Base-by-base conservation (phyloP, 2,797 vertebrate genomes). In the Bradypus variegatus region DNA sequence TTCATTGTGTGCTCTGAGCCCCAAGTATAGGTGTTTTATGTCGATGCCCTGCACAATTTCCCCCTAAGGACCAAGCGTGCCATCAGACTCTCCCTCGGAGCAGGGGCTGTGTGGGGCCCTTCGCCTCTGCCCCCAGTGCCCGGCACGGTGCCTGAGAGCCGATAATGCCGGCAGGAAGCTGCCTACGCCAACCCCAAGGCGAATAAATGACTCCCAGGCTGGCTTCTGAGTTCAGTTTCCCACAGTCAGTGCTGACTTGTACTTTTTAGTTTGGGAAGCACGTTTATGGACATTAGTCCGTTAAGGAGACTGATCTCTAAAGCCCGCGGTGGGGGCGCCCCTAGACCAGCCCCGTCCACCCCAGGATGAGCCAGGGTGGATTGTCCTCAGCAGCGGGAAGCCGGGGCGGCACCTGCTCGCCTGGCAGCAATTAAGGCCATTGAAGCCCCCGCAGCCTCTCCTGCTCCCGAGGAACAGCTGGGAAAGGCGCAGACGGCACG, bases 41-140 rank as follows among this genome's bases (percentile, higher is more conserved):
- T 3, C 2, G 13, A 31, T 3, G 0, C 18, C 5, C 58, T 1
- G 3, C 55, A 8, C 3, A 0, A 15, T 5, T 65, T 53, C 78
- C 73, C 80, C 1, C 15, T 11, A 21, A 79, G 45, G 76, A 31
- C 31, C 53, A n/a, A 1, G 6, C 6, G 9, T 27, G 77, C 50
- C 81, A 5, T 19, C 0, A 55, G 70, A 31, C 64, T 33, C 25
- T n/a, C 58, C 18, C n/a, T 27, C n/a, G 55, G 60, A 41, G 25
- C 12, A 2, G 16, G 38, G n/a, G 60, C 62, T 31, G 5, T 33
- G 62, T 41, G 69, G 16, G 16, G 36, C 36, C 50, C 41, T n/a
- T 72, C 27, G 5, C 38, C 16, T 91, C 69, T 67, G 60, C 21
- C 36, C 36, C 53, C 65, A n/a, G 31, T 31, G 33, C 48, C 36